Evolutionary conservation across 2,113 vertebrate species (phyloP).

Genomic region (Callipepla californica): DNA sequence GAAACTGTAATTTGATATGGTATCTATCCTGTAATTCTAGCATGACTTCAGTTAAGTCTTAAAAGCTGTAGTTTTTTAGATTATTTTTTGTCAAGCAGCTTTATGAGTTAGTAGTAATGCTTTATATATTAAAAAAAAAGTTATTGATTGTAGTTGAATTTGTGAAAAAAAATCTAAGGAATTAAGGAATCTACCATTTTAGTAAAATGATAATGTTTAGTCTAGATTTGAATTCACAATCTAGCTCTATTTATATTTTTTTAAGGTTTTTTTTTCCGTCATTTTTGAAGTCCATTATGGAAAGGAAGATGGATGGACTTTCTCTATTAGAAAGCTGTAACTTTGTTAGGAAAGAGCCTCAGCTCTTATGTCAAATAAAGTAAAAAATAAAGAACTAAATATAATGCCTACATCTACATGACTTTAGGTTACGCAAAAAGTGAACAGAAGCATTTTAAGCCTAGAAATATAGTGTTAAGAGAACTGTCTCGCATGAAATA

Average conservation of each 20-base stretch:
- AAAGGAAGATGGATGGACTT: neutral
- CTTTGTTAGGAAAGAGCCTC: too few species aligned
- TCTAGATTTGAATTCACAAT: neutral
- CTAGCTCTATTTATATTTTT: neutral
- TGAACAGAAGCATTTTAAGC: neutral
- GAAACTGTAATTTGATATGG: neutral
- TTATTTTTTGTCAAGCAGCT: neutral
- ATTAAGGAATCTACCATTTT: too few species aligned
- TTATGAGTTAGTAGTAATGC: neutral
- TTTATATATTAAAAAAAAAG: neutral
- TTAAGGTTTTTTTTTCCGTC: neutral
- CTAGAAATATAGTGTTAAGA: neutral
- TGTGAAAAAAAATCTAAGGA: too few species aligned
- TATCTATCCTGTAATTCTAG: neutral
- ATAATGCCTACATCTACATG: neutral
- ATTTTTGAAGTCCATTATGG: neutral
- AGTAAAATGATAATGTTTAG: neutral
- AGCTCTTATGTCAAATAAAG: too few species aligned
- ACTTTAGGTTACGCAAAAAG: neutral
- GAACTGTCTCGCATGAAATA: neutral
- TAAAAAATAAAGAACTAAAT: too few species aligned
- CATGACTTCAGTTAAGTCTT: neutral
- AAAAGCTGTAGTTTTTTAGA: neutral
- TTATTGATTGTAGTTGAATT: too few species aligned
- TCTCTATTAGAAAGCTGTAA: too few species aligned